Conservation (phyloP, 2,113 vertebrate genomes). For the Struthio camelus region DNA sequence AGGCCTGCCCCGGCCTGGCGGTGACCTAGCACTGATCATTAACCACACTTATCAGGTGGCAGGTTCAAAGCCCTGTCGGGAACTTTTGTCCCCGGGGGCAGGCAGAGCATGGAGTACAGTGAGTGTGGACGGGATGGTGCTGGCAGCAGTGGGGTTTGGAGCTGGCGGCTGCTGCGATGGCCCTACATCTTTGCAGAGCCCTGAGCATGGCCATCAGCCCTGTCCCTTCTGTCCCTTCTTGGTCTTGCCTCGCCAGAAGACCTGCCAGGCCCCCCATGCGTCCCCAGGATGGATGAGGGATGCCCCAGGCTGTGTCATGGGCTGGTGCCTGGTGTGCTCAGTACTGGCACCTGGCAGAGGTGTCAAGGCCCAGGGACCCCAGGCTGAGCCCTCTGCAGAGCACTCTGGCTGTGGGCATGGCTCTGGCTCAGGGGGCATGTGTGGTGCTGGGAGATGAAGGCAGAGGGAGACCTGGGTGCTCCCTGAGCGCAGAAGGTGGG, state of each 20-base stretch:
- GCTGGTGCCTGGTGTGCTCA: not conserved
- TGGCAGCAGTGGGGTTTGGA: not conserved
- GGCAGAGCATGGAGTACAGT: not conserved
- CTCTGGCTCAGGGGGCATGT: not conserved
- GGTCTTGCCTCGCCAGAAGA: not conserved
- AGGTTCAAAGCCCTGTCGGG: not conserved
- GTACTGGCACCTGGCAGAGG: not conserved
- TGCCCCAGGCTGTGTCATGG: not conserved
- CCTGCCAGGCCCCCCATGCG: not conserved
- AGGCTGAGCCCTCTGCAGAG: not conserved
- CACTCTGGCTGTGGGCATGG: not conserved
- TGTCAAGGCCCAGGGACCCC: not conserved
- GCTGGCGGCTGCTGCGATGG: not conserved
- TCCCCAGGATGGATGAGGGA: not conserved
- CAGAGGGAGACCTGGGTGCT: not conserved
- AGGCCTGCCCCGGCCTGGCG: not conserved
- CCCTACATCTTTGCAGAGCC: not conserved
- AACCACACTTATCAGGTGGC: not conserved
- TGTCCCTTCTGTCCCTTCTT: not conserved
- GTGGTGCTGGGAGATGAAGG: not conserved
- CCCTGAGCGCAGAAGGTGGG: too few relatives aligned
- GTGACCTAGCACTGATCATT: slow-evolving; percentile 37
- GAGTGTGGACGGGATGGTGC: not conserved
- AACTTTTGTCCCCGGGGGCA: not conserved
- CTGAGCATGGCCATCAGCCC: not conserved